Conservation (phyloP, 1,140 invertebrate species). For the Eubasilissa regina region DNA sequence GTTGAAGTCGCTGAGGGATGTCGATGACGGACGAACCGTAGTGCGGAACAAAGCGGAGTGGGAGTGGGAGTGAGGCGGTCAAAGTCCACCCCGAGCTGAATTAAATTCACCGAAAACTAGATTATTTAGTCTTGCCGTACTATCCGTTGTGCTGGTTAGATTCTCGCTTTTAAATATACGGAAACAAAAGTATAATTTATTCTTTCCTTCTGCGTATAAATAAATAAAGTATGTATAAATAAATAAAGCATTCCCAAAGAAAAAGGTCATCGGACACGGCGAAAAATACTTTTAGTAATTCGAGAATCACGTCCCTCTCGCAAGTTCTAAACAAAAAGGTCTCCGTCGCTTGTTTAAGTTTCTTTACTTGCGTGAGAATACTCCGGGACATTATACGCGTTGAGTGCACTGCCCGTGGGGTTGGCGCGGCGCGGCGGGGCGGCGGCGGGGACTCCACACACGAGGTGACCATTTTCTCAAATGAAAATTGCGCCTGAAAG, state of each 20-base stretch:
- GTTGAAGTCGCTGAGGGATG: too few relatives aligned
- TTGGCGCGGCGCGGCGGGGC: not conserved
- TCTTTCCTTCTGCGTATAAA: not conserved
- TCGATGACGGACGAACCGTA: too few relatives aligned
- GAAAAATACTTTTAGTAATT: not conserved
- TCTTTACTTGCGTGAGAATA: not conserved
- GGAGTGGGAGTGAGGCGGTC: too few relatives aligned
- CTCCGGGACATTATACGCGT: conserved; percentile 33
- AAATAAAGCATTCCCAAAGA: not conserved
- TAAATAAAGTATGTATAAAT: not conserved
- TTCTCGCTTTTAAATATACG: too few relatives aligned
- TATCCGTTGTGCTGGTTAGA: too few relatives aligned
- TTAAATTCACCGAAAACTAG: too few relatives aligned
- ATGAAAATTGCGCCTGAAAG: conserved; percentile 11
- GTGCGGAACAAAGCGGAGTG: too few relatives aligned
- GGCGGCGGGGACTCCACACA: not conserved
- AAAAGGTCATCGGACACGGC: not conserved
- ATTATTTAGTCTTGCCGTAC: too few relatives aligned
- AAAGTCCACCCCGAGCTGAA: too few relatives aligned
- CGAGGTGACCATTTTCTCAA: conserved; percentile 15
- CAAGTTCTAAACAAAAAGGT: conserved; percentile 37
- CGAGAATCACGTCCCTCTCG: not conserved
- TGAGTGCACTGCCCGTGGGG: conserved; percentile 28
- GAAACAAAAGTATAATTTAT: too few relatives aligned
- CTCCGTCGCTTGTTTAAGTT: conserved; percentile 5